These are phyloP conservation scores for Sterrhoptilus dennistouni DNA, from an alignment of 2,113 vertebrate species.

Conservation along the genomic window DNA sequence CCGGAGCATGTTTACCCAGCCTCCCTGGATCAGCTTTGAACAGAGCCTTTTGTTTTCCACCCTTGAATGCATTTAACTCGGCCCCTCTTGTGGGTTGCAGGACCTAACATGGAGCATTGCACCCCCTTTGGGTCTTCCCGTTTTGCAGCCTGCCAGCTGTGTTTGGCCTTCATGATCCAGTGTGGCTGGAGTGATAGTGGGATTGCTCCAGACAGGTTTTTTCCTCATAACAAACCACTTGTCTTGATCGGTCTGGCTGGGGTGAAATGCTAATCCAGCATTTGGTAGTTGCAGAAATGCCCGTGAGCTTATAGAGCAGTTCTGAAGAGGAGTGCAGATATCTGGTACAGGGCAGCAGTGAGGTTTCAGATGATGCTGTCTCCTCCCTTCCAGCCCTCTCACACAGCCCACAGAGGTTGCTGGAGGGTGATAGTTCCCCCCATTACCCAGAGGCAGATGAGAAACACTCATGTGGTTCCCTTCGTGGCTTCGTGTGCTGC, in stretches of 20 bases:
- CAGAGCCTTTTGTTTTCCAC: slow-evolving; percentile 29
- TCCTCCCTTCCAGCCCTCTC: neutral
- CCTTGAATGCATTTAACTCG: neutral
- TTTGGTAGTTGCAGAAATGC: neutral
- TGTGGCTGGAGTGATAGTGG: neutral
- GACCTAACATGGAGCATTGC: neutral
- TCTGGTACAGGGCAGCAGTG: neutral
- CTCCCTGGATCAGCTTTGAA: slow-evolving; percentile 19
- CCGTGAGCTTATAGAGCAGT: neutral
- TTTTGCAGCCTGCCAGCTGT: neutral
- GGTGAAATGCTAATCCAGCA: neutral
- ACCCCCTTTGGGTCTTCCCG: neutral
- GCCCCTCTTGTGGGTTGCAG: neutral
- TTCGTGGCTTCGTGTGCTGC: neutral
- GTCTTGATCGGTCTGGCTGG: neutral
- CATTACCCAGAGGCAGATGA: accelerated
- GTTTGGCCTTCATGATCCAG: neutral
- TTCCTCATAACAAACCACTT: neutral
- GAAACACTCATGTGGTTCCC: accelerated
- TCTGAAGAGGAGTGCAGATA: neutral
- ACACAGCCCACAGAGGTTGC: neutral
- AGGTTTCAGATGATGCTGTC: neutral
- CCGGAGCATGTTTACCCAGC: neutral
- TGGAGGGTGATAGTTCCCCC: neutral
- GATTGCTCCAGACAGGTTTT: neutral